Percentiles rank a stretch among this genome's conserved stretches.
Evolutionary conservation across 2,797 vertebrate genomes (phyloP).

Genomic region (Microctenopoma lineatum): DNA sequence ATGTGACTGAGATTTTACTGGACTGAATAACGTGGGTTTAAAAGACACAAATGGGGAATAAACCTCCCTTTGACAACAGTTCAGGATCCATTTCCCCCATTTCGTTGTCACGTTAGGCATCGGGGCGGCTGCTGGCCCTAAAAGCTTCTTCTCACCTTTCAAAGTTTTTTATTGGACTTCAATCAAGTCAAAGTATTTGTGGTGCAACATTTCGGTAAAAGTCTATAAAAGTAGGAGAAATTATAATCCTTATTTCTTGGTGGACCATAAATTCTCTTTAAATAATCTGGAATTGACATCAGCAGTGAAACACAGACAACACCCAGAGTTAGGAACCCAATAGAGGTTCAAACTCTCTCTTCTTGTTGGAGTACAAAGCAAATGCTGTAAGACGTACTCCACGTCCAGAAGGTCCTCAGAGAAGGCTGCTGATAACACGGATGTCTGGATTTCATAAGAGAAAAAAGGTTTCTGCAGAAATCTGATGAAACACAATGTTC

Average conservation of each 20-base stretch:
- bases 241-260: background rate
- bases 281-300: background rate
- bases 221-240: constrained; percentile 2
- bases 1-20: constrained; percentile 59
- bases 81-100: constrained; percentile 58
- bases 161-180: constrained; percentile 37
- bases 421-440: background rate
- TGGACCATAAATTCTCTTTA: background rate
- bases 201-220: constrained; percentile 22
- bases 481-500: too few species aligned
- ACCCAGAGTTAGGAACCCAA: background rate
- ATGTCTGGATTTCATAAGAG: too few species aligned
- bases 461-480: too few species aligned
- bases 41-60: constrained; percentile 45
- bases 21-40: constrained; percentile 50
- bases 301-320: background rate
- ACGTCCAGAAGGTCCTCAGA: too few species aligned
- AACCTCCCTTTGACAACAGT: constrained; percentile 61
- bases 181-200: constrained; percentile 14
- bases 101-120: constrained; percentile 40
- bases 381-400: too few species aligned
- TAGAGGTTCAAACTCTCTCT: too few species aligned
- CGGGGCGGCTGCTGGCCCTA: constrained; percentile 26
- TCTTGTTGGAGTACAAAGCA: too few species aligned
- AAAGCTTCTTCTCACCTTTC: constrained; percentile 38